Conservation (phyloP, 2,797 vertebrate species). For the Myripristis jacobus region DNA sequence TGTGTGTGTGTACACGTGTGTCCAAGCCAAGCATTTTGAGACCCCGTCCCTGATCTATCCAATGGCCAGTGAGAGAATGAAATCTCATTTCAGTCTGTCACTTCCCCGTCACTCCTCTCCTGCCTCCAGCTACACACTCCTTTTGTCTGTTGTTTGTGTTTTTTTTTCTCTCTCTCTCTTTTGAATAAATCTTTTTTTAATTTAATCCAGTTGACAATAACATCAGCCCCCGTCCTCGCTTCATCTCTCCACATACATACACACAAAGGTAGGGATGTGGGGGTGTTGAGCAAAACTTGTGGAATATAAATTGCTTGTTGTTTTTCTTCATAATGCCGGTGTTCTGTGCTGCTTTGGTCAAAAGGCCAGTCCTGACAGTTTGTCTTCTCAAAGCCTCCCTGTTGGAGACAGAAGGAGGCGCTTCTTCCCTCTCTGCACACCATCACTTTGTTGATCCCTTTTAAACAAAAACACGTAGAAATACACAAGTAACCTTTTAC, state of each 20-base stretch:
- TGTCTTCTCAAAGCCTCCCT: constrained; percentile 15
- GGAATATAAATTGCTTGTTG: constrained; percentile 70
- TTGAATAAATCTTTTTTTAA: constrained; percentile 66
- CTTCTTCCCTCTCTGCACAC: not conserved
- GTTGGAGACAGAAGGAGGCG: not conserved
- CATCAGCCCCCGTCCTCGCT: constrained; percentile 44
- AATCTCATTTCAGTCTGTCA: constrained; percentile 71
- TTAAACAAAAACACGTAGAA: constrained; percentile 3
- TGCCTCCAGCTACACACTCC: constrained; percentile 56
- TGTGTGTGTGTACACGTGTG: constrained; percentile 4
- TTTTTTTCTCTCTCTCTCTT: constrained; percentile 41
- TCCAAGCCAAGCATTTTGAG: not conserved
- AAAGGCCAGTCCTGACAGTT: constrained; percentile 43
- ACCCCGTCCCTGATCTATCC: constrained; percentile 1
- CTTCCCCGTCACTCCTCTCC: constrained; percentile 55
- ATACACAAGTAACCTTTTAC: not conserved
- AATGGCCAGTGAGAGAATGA: constrained; percentile 44
- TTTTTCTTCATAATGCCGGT: constrained; percentile 43
- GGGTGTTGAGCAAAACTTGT: constrained; percentile 67
- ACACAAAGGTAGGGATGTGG: constrained; percentile 58
- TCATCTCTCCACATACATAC: constrained; percentile 28
- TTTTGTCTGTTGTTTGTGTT: constrained; percentile 65
- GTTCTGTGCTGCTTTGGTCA: constrained; percentile 33
- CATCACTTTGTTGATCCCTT: constrained; percentile 1
- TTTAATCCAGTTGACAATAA: constrained; percentile 67